Evolutionary conservation across 2,888 invertebrate species (phyloP), one percentile per base, ranked within the genome.

Genomic region (Eupelmus urozonus): DNA sequence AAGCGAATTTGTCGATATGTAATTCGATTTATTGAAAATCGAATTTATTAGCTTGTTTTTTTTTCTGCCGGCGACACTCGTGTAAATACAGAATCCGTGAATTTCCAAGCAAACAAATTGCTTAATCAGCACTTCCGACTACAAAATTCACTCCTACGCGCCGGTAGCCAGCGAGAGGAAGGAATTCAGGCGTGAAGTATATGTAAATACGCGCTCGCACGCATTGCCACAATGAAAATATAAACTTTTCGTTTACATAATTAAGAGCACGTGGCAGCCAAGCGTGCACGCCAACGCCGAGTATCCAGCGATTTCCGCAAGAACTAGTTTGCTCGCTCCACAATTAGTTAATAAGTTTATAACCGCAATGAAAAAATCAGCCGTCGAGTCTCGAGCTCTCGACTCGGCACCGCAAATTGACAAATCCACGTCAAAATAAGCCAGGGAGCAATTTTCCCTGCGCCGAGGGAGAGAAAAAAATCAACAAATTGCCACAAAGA

Each of bases 221-320:
- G 1, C n/a, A 49, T n/a, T 45, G 18, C 7, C 4, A 66, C 65
- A 66, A 59, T 70, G 57, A 66, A 40, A 16, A 65, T 74, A 16
- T n/a, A 49, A 25, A 23, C 60, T 51, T 45, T 51, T 27, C 40
- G 51, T 66, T 77, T 77, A 27, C 66, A 60, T 53, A 66, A 66
- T 72, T 51, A 25, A n/a, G 53, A 53, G 59, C 53, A 65, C n/a
- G 25, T 18, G 29, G 40, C 57, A 34, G 42, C 66, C 25, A 71
- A 66, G 70, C 62, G 1, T 42, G 11, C 1, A 27, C 29, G 29
- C 60, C 66, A 65, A 65, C 65, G 65, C 49, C 1, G 9, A 16
- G 20, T 23, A 29, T 53, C 34, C 55, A 11, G 1, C 40, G 34
- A 77, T 62, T 77, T 77, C 60, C 65, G 59, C 16, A 25, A 20